These are phyloP conservation scores for Nomada lathburiana DNA, from an alignment of 2,888 invertebrate genomes.

Conservation along the genomic window DNA sequence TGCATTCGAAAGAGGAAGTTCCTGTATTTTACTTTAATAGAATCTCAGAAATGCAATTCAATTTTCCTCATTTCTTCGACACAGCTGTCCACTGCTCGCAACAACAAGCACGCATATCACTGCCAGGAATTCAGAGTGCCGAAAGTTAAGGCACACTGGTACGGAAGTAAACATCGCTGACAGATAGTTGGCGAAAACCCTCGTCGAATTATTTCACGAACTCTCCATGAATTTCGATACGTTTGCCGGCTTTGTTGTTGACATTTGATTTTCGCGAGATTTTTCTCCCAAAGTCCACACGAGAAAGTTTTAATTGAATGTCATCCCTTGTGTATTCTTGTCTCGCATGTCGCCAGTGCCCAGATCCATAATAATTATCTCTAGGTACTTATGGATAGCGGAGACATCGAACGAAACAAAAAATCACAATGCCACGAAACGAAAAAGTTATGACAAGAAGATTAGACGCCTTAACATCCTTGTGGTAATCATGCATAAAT, in stretches of 20 bases:
- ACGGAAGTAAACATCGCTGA: conserved; percentile 7
- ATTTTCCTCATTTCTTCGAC: background rate
- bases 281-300: conserved; percentile 11
- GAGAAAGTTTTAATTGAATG: conserved; percentile 26
- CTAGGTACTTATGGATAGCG: background rate
- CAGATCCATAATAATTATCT: background rate
- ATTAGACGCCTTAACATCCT: too few relatives aligned
- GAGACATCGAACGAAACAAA: too few relatives aligned
- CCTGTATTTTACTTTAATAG: too few relatives aligned
- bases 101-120: background rate
- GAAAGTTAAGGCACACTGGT: conserved; percentile 5
- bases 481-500: too few relatives aligned
- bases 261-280: background rate
- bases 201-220: conserved; percentile 13
- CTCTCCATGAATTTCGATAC: conserved; percentile 19
- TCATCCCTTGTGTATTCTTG: background rate
- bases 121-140: background rate
- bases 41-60: background rate
- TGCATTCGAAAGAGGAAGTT: too few relatives aligned
- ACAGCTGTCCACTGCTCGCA: background rate
- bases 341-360: background rate
- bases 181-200: conserved; percentile 8
- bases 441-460: too few relatives aligned
- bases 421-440: too few relatives aligned
- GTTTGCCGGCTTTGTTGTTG: conserved; percentile 17